These are phyloP conservation scores for Chrysopilus asiliformis DNA, from an alignment of 2,888 invertebrate genomes.

Conservation along the genomic window DNA sequence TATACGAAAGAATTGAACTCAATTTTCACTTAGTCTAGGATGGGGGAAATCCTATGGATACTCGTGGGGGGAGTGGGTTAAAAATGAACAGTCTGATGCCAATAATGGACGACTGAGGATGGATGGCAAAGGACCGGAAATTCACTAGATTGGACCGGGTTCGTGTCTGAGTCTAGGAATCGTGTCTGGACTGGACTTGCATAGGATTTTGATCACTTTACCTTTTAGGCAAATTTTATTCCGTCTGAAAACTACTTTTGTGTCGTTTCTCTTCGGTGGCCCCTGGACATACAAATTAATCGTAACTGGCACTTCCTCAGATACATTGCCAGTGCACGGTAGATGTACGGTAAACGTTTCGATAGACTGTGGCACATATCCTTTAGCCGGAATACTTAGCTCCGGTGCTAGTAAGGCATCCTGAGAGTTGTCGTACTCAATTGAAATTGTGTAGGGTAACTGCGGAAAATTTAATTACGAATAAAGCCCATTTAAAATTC, in stretches of 20 bases:
- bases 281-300: slow-evolving; percentile 71
- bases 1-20: not conserved
- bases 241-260: slow-evolving; percentile 61
- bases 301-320: slow-evolving; percentile 68
- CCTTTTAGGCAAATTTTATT: slow-evolving; percentile 81
- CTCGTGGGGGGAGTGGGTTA: too few relatives aligned
- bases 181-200: too few relatives aligned
- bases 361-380: slow-evolving; percentile 62
- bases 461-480: too few relatives aligned
- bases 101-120: too few relatives aligned
- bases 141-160: too few relatives aligned
- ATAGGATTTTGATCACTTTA: too few relatives aligned
- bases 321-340: slow-evolving; percentile 69
- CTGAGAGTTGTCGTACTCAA: slow-evolving; percentile 57
- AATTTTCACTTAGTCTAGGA: too few relatives aligned
- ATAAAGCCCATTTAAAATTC: slow-evolving; percentile 20
- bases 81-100: too few relatives aligned
- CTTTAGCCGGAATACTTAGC: slow-evolving; percentile 69
- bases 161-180: too few relatives aligned
- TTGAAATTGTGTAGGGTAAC: slow-evolving; percentile 63
- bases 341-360: slow-evolving; percentile 67
- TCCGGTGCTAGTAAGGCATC: slow-evolving; percentile 66
- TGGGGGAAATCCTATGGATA: too few relatives aligned
- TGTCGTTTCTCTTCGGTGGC: slow-evolving; percentile 56
- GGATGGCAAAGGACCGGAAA: too few relatives aligned